Conservation (phyloP, 2,797 vertebrate genomes). For the Sebastes flavidus region DNA sequence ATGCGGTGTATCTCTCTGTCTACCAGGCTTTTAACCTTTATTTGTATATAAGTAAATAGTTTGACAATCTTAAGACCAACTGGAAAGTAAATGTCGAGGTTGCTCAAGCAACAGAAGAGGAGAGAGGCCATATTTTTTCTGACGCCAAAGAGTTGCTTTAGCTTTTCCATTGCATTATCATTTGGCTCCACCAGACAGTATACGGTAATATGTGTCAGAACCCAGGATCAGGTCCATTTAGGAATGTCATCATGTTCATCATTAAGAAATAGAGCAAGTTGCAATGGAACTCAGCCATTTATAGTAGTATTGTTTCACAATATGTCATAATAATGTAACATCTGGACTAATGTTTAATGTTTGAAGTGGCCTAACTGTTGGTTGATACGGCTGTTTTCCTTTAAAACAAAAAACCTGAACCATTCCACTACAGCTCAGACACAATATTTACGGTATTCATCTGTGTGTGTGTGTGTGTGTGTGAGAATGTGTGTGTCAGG, state of each 20-base stretch:
- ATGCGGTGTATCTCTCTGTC: constrained; percentile 61
- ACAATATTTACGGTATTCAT: constrained; percentile 43
- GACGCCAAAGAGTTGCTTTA: constrained; percentile 88
- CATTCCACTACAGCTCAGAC: constrained; percentile 30
- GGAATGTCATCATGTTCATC: neutral
- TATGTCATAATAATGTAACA: constrained; percentile 20
- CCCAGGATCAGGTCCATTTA: constrained; percentile 16
- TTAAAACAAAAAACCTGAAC: constrained; percentile 26
- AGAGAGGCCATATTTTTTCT: constrained; percentile 86
- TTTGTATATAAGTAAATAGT: constrained; percentile 86
- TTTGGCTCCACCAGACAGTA: constrained; percentile 17
- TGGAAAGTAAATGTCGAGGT: constrained; percentile 72
- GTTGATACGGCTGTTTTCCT: constrained; percentile 19
- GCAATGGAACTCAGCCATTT: constrained; percentile 50
- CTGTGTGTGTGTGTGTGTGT: constrained; percentile 11
- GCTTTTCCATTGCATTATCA: constrained; percentile 69
- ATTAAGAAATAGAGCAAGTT: constrained; percentile 33
- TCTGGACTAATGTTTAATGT: constrained; percentile 38
- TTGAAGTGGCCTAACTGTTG: constrained; percentile 40
- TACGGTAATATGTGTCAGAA: constrained; percentile 1
- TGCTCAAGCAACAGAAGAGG: constrained; percentile 73
- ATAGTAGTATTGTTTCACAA: constrained; percentile 19
- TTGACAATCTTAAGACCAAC: constrained; percentile 87
- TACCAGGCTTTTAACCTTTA: constrained; percentile 80
- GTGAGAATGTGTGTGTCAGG: constrained; percentile 9